Conservation (phyloP, 2,113 vertebrate species). For the Penelope pileata region DNA sequence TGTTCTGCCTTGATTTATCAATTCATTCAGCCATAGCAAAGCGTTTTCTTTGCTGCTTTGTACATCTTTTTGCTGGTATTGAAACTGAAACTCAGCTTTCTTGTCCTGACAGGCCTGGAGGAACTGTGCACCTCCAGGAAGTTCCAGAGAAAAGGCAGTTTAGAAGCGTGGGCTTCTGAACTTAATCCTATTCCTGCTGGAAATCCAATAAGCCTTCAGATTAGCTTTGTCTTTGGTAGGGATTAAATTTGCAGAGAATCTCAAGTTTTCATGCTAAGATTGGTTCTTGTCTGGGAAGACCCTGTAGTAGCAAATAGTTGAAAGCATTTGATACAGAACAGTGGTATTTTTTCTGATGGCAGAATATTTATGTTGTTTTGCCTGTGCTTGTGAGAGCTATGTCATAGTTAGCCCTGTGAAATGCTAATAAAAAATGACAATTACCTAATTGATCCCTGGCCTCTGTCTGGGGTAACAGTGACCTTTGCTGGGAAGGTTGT, state of each 20-base stretch:
- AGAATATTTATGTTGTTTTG: neutral
- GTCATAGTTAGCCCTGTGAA: neutral
- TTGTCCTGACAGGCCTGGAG: neutral
- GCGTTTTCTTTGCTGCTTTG: neutral
- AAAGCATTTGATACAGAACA: fast-evolving
- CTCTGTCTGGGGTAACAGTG: neutral
- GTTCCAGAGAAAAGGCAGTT: neutral
- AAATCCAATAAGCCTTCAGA: neutral
- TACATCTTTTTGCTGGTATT: neutral
- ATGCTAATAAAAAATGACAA: neutral
- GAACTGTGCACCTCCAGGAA: neutral
- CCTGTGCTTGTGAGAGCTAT: neutral
- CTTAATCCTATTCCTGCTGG: slow-evolving; percentile 33
- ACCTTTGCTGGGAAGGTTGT: neutral
- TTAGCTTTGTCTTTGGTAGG: neutral
- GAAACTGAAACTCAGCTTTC: neutral
- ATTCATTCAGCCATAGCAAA: neutral
- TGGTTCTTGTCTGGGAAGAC: neutral
- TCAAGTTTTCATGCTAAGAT: neutral
- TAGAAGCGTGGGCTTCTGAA: neutral
- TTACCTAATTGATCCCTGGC: neutral
- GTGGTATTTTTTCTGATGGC: fast-evolving
- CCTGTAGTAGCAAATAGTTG: neutral
- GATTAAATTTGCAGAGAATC: neutral
- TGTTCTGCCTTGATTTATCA: neutral